Evolutionary conservation across 2,888 invertebrate species (phyloP).

Genomic region (Rugalucina vietnamica): DNA sequence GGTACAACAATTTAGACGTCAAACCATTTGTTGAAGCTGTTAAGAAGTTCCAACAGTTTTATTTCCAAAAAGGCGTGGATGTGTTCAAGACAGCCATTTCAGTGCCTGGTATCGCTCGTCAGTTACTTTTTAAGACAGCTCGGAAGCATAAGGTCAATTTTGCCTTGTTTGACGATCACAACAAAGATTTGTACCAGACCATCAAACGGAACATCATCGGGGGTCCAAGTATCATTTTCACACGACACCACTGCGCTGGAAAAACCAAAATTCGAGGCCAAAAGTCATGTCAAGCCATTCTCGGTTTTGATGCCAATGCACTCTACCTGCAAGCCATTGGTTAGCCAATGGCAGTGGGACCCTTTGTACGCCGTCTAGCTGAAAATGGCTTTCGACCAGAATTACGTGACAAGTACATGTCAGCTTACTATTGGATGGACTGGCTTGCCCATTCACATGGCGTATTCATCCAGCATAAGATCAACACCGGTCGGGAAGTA

Average conservation of each 20-base stretch:
- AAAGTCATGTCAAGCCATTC: constrained; percentile 43
- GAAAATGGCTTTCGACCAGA: constrained; percentile 44
- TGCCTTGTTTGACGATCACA: constrained; percentile 19
- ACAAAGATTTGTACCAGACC: constrained; percentile 23
- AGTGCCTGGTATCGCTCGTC: constrained; percentile 37
- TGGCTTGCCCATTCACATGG: constrained; percentile 27
- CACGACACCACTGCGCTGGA: constrained; percentile 34
- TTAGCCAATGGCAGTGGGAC: constrained; percentile 56
- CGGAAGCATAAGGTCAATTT: background rate
- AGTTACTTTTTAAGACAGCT: constrained; percentile 30
- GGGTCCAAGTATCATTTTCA: constrained; percentile 49
- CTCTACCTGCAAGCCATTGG: constrained; percentile 52
- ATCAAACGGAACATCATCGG: constrained; percentile 44
- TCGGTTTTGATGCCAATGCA: constrained; percentile 60
- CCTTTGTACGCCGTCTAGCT: constrained; percentile 34
- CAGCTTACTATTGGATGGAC: constrained; percentile 43
- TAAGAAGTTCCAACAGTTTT: constrained; percentile 30
- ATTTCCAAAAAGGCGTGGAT: constrained; percentile 35
- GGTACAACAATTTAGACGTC: constrained; percentile 47
- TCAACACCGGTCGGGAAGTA: constrained; percentile 33
- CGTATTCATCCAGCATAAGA: constrained; percentile 27
- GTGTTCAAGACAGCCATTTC: constrained; percentile 38
- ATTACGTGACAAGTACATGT: constrained; percentile 27
- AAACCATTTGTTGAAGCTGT: constrained; percentile 33
- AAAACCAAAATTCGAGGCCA: constrained; percentile 42